Percentiles rank a stretch among this genome's conserved stretches.
These are phyloP conservation scores for Sminthurides aquaticus DNA, from an alignment of 2,888 invertebrate species.

Conservation along the genomic window DNA sequence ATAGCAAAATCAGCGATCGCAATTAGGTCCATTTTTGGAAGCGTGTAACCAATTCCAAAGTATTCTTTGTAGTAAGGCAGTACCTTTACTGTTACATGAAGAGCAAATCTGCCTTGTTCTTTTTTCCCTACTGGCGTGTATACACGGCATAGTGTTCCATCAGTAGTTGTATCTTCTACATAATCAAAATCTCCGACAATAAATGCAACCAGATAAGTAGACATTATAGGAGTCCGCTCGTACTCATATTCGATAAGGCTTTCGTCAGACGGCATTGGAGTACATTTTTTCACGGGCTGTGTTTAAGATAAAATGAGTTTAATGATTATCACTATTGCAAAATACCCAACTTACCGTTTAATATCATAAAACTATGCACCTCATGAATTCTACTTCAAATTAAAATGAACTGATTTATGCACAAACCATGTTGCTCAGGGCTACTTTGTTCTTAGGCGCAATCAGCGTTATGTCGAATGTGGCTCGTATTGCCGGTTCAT, in stretches of 20 bases:
- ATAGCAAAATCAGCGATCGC: slow-evolving; percentile 92
- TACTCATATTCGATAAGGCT: not conserved
- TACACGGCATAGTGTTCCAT: slow-evolving; percentile 4
- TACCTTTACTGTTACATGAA: slow-evolving; percentile 85
- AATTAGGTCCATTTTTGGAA: slow-evolving; percentile 93
- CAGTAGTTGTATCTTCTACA: slow-evolving; percentile 13
- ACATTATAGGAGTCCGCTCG: slow-evolving; percentile 26
- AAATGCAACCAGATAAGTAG: slow-evolving; percentile 33
- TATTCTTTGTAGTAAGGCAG: slow-evolving; percentile 91
- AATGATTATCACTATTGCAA: no score
- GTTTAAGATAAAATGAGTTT: no score
- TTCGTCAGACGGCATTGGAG: not conserved
- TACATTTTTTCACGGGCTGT: not conserved
- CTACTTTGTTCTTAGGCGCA: slow-evolving; percentile 72
- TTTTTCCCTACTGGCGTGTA: slow-evolving; percentile 51
- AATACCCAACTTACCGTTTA: no score
- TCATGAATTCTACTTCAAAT: no score
- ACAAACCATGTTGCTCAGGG: slow-evolving; percentile 86
- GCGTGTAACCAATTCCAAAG: slow-evolving; percentile 87
- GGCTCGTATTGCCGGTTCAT: slow-evolving; percentile 92
- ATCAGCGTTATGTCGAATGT: slow-evolving; percentile 82
- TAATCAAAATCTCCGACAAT: slow-evolving; percentile 31
- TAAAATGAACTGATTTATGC: no score
- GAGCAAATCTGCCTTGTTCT: slow-evolving; percentile 82
- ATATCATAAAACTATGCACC: no score